Evolutionary conservation across 2,888 invertebrate genomes (phyloP).

Genomic region (Drosophila yooni): DNA sequence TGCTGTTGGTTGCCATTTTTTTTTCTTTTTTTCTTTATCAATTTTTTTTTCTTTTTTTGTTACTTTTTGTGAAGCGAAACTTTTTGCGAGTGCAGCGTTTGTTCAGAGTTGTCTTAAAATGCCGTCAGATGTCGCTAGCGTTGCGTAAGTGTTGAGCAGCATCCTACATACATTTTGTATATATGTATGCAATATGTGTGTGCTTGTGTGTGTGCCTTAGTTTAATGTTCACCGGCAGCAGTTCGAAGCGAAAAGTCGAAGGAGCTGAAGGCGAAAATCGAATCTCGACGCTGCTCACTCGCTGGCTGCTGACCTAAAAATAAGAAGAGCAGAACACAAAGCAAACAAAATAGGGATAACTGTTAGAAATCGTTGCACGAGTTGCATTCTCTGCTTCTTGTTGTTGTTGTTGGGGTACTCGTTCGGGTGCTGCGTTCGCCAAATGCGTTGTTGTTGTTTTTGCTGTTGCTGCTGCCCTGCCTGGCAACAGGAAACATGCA

Average conservation of each 20-base stretch:
- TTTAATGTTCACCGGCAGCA: conserved; percentile 35
- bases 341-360: conserved; percentile 28
- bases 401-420: background rate
- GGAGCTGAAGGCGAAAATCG: conserved; percentile 50
- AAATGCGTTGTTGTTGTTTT: conserved; percentile 1
- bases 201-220: conserved; percentile 2
- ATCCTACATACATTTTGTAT: conserved; percentile 16
- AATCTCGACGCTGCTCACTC: conserved; percentile 37
- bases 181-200: background rate
- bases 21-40: background rate
- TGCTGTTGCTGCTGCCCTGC: conserved; percentile 18
- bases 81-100: conserved; percentile 3
- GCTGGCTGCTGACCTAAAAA: conserved; percentile 51
- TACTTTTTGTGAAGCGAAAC: background rate
- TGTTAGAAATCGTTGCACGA: conserved; percentile 38
- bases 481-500: conserved; percentile 42
- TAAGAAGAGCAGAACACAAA: conserved; percentile 18
- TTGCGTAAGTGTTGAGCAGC: conserved; percentile 52
- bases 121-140: conserved; percentile 53
- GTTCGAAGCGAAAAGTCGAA: conserved; percentile 26
- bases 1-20: conserved; percentile 49
- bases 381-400: background rate
- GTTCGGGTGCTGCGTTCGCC: conserved; percentile 20
- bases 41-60: background rate
- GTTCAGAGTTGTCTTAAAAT: conserved; percentile 20